Base-by-base conservation (phyloP, 53 echinoderm and acorn worm genomes). In the Crossaster papposus region DNA sequence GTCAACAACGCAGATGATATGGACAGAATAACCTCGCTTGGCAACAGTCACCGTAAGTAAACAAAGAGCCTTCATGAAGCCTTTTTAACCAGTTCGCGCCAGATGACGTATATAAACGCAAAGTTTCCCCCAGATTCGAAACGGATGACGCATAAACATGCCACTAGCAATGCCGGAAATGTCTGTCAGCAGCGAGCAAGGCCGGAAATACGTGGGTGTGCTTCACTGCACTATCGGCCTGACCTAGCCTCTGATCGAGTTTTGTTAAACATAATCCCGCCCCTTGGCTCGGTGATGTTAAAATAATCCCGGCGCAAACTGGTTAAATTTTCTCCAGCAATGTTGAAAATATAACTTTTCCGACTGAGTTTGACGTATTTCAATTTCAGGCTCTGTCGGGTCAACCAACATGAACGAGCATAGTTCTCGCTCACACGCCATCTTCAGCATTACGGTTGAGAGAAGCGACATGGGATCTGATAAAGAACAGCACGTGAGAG, bases 1-100 rank as follows among this genome's bases (percentile, higher is more conserved):
- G 98, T 97, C 31, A 97, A 96, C 78, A 96, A 97, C 86, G 98
- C 98, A 72, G 98, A 97, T 89, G 98, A 97, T 58, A 96, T 97
- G 98, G 98, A 97, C 80, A 94, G 95, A 58, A 97, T 97, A 11
- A 97, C 93, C 94, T 96, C 95, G 15, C 76, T 97, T 12, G 98
- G 98, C 26, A 97, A 97, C 54, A 97, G 96, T 62, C 96, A 96
- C 65, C 92, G 98, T 97, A 78, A 93, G 95, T 96, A 83, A n/a
- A 70, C 23, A 7, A 18, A 70, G 36, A 35, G 44, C 44, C 44
- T 65, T 65, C 14, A 65, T 64, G 32, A 24, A 23, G 36, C 79
- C 36, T 35, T 78, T 78, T 37, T n/a, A n/a, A n/a, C n/a, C n/a
- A n/a, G n/a, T n/a, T n/a, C n/a, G n/a, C n/a, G n/a, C n/a, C n/a